Conservation (phyloP, 2,797 vertebrate species). For the Leptodactylus fallax region DNA sequence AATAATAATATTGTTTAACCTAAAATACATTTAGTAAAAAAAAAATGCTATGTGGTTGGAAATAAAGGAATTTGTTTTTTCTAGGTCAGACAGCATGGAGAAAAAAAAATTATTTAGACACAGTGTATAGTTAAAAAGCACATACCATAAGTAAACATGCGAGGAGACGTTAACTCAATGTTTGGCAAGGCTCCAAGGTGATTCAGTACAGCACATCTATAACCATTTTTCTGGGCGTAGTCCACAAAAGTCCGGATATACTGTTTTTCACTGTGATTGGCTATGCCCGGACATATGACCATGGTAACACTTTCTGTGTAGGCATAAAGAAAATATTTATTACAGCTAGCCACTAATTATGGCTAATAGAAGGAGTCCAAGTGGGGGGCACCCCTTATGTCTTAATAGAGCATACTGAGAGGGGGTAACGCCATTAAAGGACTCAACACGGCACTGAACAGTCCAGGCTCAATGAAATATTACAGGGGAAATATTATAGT, state of each 20-base stretch:
- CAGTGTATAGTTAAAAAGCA: neutral
- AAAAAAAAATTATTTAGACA: neutral
- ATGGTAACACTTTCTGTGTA: conserved; percentile 91
- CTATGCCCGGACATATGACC: conserved; percentile 98
- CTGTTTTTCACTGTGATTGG: conserved; percentile 98
- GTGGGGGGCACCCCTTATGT: too few relatives aligned
- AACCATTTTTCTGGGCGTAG: conserved; percentile 92
- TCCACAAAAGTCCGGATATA: conserved; percentile 98
- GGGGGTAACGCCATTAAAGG: too few relatives aligned
- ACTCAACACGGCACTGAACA: neutral
- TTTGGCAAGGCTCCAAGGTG: conserved; percentile 95
- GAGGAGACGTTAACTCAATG: conserved; percentile 95
- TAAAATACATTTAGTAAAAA: too few relatives aligned
- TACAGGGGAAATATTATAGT: neutral
- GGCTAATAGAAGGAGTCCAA: too few relatives aligned
- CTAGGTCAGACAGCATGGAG: neutral
- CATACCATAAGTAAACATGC: conserved; percentile 98
- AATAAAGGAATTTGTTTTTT: too few relatives aligned
- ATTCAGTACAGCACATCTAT: conserved; percentile 95
- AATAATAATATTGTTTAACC: too few relatives aligned
- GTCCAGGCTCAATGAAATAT: neutral
- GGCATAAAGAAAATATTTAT: neutral
- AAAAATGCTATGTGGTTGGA: too few relatives aligned
- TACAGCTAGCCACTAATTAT: too few relatives aligned
- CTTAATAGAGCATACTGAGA: too few relatives aligned